phyloP scores from a whole-genome alignment of 2,113 vertebrate species.

The Oncorhynchus masou region DNA sequence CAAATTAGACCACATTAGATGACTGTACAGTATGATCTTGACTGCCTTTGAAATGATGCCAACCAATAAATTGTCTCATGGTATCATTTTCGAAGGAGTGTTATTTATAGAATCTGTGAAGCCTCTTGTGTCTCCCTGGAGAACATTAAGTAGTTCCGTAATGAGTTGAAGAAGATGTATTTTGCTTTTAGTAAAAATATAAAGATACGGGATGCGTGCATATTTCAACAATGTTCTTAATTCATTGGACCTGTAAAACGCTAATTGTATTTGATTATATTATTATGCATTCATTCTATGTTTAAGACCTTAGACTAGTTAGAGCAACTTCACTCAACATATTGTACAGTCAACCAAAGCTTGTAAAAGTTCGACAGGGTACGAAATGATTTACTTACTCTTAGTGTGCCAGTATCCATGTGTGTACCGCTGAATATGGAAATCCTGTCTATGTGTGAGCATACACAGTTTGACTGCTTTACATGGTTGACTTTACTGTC shows the following conservation, averaged over 20 bases:
- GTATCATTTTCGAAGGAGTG: constrained; percentile 34
- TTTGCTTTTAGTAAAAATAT: not conserved
- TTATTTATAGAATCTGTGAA: constrained; percentile 47
- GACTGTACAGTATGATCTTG: constrained; percentile 29
- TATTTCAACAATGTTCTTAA: not conserved
- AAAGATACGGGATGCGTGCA: not conserved
- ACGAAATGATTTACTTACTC: no score
- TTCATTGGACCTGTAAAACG: not conserved
- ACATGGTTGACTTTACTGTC: not conserved
- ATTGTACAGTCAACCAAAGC: no score
- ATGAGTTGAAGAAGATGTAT: constrained; percentile 26
- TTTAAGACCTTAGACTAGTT: not conserved
- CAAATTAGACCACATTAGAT: constrained; percentile 36
- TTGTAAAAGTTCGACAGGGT: no score
- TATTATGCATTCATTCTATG: not conserved
- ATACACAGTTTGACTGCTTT: constrained; percentile 1
- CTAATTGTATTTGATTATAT: not conserved
- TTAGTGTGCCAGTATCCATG: not conserved
- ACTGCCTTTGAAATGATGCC: constrained; percentile 49
- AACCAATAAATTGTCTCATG: constrained; percentile 41
- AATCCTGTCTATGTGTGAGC: not conserved
- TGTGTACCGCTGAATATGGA: not conserved
- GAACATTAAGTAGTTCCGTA: constrained; percentile 11
- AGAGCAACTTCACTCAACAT: not conserved
- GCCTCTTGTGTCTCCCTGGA: not conserved